Conservation (phyloP, 2,113 vertebrate genomes). For the Odobenus rosmarus region DNA sequence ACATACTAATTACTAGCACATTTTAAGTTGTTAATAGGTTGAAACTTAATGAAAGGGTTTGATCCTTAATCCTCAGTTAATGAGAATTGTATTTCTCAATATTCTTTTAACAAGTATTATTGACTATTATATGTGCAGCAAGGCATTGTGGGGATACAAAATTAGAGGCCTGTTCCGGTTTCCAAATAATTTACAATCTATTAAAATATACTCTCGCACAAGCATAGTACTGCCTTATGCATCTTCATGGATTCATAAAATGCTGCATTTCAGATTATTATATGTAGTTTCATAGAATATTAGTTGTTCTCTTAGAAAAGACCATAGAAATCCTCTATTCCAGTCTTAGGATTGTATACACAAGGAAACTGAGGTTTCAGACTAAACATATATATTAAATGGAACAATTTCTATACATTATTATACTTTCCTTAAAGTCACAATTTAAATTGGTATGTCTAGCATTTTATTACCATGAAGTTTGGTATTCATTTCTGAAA, state of each 20-base stretch:
- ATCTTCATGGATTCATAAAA: not conserved
- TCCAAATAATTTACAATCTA: conserved; percentile 2
- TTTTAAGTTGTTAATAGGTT: conserved; percentile 60
- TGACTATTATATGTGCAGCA: not conserved
- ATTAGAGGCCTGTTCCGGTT: conserved; percentile 3
- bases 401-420: not conserved
- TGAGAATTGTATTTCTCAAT: not conserved
- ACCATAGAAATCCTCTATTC: not conserved
- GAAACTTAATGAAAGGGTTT: conserved; percentile 23
- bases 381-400: conserved; percentile 8
- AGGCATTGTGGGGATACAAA: not conserved
- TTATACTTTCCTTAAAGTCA: not conserved
- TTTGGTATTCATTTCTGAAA: conserved; percentile 14
- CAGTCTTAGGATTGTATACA: not conserved
- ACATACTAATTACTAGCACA: not conserved
- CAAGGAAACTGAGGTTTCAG: not conserved
- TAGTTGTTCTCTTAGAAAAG: not conserved
- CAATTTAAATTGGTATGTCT: not conserved
- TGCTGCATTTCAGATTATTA: not conserved
- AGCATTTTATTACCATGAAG: not conserved
- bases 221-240: not conserved
- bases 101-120: conserved; percentile 26
- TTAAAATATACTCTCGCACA: not conserved
- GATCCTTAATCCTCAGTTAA: conserved; percentile 29
- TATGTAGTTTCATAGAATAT: not conserved